Percentiles rank a stretch among this genome's conserved stretches.
These are phyloP conservation scores for Talpa occidentalis DNA, from an alignment of 2,113 vertebrate species.

Conservation along the genomic window DNA sequence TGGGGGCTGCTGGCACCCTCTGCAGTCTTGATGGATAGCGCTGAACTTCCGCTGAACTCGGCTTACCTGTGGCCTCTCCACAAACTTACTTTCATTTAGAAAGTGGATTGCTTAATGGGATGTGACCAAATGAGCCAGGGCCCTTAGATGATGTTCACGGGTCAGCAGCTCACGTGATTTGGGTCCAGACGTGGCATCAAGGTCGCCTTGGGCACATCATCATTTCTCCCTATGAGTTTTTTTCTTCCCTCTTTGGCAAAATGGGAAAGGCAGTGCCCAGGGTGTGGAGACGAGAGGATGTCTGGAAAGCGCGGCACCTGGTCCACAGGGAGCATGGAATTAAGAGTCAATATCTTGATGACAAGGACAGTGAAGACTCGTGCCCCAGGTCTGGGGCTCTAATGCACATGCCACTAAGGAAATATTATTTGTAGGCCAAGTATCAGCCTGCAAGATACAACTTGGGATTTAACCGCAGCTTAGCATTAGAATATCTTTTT, in stretches of 20 bases:
- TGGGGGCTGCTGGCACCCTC: no score
- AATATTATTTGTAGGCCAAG: background rate
- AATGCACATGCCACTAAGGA: background rate
- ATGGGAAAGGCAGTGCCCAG: background rate
- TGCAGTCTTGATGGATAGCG: background rate
- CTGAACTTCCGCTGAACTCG: background rate
- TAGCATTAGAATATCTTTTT: background rate
- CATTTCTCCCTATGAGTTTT: background rate
- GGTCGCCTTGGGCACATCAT: background rate
- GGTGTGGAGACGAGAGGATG: background rate
- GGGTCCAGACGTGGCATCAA: background rate
- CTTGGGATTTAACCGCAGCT: background rate
- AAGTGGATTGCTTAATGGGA: background rate
- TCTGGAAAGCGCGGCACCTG: background rate
- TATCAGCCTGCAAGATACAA: background rate
- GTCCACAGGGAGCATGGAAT: background rate
- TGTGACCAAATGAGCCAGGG: background rate
- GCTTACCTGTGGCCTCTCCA: background rate
- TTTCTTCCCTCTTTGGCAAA: constrained; percentile 11
- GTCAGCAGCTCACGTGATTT: background rate
- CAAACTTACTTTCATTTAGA: background rate
- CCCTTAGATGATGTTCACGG: background rate
- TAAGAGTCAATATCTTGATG: background rate
- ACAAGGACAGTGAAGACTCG: background rate
- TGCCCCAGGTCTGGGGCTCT: background rate